Percentiles rank a stretch among this genome's conserved stretches.
Evolutionary conservation across 1,140 invertebrate species (phyloP).

Genomic region (Hyles vespertilio): DNA sequence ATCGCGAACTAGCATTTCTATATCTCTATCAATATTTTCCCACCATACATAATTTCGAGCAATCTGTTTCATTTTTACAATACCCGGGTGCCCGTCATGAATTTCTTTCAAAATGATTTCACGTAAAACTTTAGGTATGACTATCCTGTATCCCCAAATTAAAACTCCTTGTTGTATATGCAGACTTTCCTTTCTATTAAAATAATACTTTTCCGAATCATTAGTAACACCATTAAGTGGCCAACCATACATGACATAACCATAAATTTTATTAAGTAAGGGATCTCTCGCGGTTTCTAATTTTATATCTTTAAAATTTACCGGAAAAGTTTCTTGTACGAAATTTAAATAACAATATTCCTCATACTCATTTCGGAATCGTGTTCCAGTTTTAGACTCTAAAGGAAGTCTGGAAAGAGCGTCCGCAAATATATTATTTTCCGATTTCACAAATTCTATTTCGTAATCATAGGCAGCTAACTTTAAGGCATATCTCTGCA

Average conservation of each 20-base stretch:
- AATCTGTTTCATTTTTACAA: conserved; percentile 39
- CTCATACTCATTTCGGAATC: not conserved
- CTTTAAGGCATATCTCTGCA: conserved; percentile 48
- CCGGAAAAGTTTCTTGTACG: conserved; percentile 12
- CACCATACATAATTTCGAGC: conserved; percentile 69
- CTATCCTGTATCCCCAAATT: conserved; percentile 35
- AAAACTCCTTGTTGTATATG: conserved; percentile 4
- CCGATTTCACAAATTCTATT: conserved; percentile 36
- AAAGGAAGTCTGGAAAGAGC: conserved; percentile 17
- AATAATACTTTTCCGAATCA: conserved; percentile 17
- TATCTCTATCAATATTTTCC: conserved; percentile 68
- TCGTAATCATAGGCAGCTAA: conserved; percentile 44
- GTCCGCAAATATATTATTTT: conserved; percentile 23
- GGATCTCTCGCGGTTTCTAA: conserved; percentile 14
- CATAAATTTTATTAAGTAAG: conserved; percentile 24
- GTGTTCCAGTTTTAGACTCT: not conserved
- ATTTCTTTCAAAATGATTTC: conserved; percentile 35
- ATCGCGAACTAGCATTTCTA: conserved; percentile 38
- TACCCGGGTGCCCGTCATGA: conserved; percentile 36
- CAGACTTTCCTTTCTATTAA: not conserved
- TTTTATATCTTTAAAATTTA: conserved; percentile 11
- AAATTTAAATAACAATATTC: conserved; percentile 10
- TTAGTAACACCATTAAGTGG: conserved; percentile 8
- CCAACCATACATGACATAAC: conserved; percentile 26
- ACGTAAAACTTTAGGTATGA: conserved; percentile 30